Conservation (phyloP, 1,140 invertebrate genomes). For the Brachionus sp. region DNA sequence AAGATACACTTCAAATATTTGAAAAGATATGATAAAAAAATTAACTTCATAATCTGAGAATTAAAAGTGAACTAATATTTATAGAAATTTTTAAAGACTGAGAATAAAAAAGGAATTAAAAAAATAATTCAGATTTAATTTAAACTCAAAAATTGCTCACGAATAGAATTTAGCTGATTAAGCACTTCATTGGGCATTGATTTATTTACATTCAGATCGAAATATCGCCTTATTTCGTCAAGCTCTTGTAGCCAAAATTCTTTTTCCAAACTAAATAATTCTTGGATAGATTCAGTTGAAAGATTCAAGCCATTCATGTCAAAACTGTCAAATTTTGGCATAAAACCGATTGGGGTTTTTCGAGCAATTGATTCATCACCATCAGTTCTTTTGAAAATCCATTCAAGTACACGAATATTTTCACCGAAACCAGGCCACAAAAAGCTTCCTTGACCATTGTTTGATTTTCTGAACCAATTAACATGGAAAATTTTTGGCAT, state of each 20-base stretch:
- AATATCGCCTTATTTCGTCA: constrained; percentile 76
- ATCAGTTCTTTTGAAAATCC: constrained; percentile 75
- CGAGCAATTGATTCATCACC: constrained; percentile 65
- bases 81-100: neutral
- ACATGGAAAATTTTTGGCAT: constrained; percentile 93
- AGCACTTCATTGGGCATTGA: constrained; percentile 77
- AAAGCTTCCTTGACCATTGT: constrained; percentile 67
- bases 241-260: constrained; percentile 87
- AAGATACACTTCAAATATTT: neutral
- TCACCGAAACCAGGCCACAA: constrained; percentile 97
- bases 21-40: neutral
- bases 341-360: constrained; percentile 53
- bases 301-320: constrained; percentile 68
- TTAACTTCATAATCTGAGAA: neutral
- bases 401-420: constrained; percentile 90
- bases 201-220: constrained; percentile 80
- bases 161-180: constrained; percentile 71
- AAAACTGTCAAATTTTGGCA: constrained; percentile 62
- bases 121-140: neutral
- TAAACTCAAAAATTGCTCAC: constrained; percentile 63
- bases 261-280: constrained; percentile 79
- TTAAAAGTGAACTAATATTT: neutral
- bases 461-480: constrained; percentile 85
- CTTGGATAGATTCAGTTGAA: constrained; percentile 67
- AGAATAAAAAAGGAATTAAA: neutral